phyloP scores from a whole-genome alignment of 1,140 invertebrate genomes.

The Euura lappo region DNA sequence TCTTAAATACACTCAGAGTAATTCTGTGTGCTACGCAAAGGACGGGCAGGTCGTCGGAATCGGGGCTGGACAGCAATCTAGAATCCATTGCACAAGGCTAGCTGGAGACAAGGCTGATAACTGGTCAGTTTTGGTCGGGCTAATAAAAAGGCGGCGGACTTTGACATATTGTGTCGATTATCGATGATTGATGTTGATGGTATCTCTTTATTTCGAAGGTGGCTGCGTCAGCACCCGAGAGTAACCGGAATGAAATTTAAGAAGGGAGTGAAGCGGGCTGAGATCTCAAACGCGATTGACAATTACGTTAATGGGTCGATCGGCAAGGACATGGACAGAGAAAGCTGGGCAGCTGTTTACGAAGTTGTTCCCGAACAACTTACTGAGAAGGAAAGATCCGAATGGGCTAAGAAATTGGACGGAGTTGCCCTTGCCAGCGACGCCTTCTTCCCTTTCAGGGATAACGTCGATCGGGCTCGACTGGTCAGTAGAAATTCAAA shows the following conservation, averaged over 20 bases:
- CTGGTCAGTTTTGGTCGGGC: conserved; percentile 65
- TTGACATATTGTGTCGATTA: no score
- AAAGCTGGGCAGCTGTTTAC: conserved; percentile 74
- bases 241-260: conserved; percentile 89
- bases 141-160: no score
- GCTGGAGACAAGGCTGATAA: conserved; percentile 98
- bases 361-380: conserved; percentile 75
- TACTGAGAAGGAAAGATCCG: conserved; percentile 72
- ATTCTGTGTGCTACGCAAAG: conserved; percentile 92
- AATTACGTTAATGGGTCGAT: conserved; percentile 92
- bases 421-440: conserved; percentile 96
- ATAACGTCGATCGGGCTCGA: conserved; percentile 94
- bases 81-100: conserved; percentile 96
- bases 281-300: conserved; percentile 96
- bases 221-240: conserved; percentile 92
- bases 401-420: conserved; percentile 82
- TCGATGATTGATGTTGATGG: no score
- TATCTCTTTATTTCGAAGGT: conserved; percentile 61
- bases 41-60: conserved; percentile 96
- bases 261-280: conserved; percentile 86
- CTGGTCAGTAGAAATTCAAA: conserved; percentile 67
- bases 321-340: conserved; percentile 72
- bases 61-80: conserved; percentile 96
- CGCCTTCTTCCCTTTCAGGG: conserved; percentile 98
- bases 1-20: conserved; percentile 98